Evolutionary conservation across 92 coral and sea anemone species (phyloP), one percentile per base, ranked within the genome.

Genomic region (Isaurus tuberculatus): DNA sequence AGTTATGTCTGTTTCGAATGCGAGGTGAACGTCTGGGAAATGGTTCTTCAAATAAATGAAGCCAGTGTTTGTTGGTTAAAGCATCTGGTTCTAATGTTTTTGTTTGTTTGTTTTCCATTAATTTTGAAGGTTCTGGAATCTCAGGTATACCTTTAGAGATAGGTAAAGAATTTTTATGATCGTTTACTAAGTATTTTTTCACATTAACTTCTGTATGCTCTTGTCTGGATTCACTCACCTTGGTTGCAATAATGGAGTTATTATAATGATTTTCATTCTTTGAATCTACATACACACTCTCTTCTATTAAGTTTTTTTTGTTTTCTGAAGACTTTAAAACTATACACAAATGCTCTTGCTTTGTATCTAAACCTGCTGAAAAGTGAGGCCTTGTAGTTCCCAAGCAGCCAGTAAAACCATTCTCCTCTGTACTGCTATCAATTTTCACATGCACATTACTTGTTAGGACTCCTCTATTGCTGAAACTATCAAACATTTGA

Each of bases 11-110:
- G 28, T 91, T 72, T 49, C 64, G 79, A 68, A 91, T 32, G 27
- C 98, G 86, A 58, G 95, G 93, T 26, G 95, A 91, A 43, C 98
- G 79, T 33, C 98, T 87, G 30, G 98, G 98, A 71, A 88, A 94
- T 17, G 91, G 86, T 72, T 94, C 98, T 28, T 94, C 95, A 81
- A 94, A 94, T 40, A 94, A 83, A 30, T 87, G 90, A 44, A 91
- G 73, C 98, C 98, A 94, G 44, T 84, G 81, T 55, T 73, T 65
- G 1, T 29, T 66, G 27, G 9, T 11, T 37, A 70, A 13, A 75
- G 58, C 44, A 36, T 84, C 70, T 8, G 15, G 58, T 27, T 34
- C 42, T 14, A 0, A 8, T 3, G 19, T 32, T 58, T 29, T 43
- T 66, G 43, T 13, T 26, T 84, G 28, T 0, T 30, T 48, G 27